Conservation (phyloP, 2,797 vertebrate species). For the Sphenopsis melanotis region DNA sequence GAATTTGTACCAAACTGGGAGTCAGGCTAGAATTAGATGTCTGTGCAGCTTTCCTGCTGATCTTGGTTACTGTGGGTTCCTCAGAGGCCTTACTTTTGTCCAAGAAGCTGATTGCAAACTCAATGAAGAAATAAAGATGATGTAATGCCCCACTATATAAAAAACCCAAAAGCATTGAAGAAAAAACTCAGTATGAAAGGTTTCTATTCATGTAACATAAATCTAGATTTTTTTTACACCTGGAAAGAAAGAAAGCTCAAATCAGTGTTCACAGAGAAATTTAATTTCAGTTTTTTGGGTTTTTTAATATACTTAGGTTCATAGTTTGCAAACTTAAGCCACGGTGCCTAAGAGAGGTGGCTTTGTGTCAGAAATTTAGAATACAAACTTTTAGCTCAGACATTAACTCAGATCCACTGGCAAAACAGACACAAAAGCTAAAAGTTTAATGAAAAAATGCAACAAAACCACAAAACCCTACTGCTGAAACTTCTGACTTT, state of each 20-base stretch:
- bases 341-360: neutral
- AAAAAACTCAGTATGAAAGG: neutral
- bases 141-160: neutral
- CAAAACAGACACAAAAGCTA: neutral
- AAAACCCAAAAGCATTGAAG: neutral
- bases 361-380: neutral
- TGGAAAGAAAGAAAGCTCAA: neutral
- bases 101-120: neutral
- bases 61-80: neutral
- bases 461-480: neutral
- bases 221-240: neutral
- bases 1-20: neutral
- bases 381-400: neutral
- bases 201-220: neutral
- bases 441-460: neutral
- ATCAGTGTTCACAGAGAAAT: neutral
- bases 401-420: neutral
- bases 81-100: neutral
- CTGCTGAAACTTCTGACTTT: neutral
- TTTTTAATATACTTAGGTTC: neutral
- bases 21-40: neutral
- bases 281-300: fast-evolving
- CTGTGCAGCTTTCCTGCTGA: neutral
- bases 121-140: neutral
- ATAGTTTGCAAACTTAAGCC: neutral